These are phyloP conservation scores for Tachycineta bicolor DNA, from an alignment of 2,113 vertebrate species.

Conservation along the genomic window DNA sequence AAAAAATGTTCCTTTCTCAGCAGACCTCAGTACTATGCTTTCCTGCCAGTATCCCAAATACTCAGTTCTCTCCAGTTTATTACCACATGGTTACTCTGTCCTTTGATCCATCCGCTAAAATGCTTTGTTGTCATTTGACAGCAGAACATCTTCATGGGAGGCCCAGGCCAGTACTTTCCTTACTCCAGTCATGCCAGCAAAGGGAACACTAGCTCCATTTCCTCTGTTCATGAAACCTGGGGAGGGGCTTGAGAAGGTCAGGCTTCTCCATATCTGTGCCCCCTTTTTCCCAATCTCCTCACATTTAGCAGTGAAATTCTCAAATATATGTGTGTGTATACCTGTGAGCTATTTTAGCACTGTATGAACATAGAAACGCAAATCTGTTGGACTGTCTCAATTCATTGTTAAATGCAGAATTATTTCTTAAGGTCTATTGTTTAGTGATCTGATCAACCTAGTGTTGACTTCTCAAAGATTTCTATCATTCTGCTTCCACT, in stretches of 20 bases:
- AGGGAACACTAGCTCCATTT: neutral
- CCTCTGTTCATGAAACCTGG: neutral
- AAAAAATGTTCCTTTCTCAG: constrained; percentile 23
- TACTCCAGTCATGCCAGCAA: neutral
- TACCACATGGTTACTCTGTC: neutral
- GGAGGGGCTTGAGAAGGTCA: neutral
- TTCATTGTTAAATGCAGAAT: neutral
- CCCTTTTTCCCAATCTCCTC: neutral
- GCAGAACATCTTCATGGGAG: neutral
- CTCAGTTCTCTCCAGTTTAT: neutral
- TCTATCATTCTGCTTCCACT: neutral
- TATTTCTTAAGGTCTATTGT: neutral
- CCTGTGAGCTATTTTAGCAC: neutral
- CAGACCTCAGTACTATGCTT: constrained; percentile 6
- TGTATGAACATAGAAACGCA: neutral
- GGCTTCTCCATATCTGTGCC: neutral
- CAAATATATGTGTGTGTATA: neutral
- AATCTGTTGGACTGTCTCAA: neutral
- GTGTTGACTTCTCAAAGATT: neutral
- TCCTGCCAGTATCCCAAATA: neutral
- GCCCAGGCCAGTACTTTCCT: neutral
- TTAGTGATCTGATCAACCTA: neutral
- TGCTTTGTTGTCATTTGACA: neutral
- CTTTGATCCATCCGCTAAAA: neutral
- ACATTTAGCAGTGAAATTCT: neutral